phyloP scores from a whole-genome alignment of 2,888 invertebrate species.

The Phania funesta region DNA sequence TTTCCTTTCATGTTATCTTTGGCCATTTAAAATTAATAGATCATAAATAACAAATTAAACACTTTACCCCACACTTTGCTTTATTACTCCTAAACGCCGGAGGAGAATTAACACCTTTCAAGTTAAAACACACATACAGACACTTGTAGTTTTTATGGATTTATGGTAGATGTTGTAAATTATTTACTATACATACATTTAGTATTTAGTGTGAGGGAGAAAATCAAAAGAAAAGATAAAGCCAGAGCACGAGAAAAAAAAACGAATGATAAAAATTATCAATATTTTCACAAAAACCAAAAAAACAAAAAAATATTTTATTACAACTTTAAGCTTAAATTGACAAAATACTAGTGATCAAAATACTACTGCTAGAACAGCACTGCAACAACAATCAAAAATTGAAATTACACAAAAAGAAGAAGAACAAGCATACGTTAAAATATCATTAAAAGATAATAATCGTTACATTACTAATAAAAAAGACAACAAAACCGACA shows the following conservation, averaged over 20 bases:
- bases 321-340: conserved; percentile 51
- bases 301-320: conserved; percentile 43
- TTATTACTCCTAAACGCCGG: conserved; percentile 57
- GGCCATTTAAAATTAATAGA: conserved; percentile 75
- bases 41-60: conserved; percentile 76
- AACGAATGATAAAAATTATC: conserved; percentile 54
- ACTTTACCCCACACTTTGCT: conserved; percentile 72
- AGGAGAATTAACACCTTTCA: conserved; percentile 61
- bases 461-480: conserved; percentile 77
- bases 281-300: conserved; percentile 34
- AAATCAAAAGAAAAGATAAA: conserved; percentile 3
- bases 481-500: conserved; percentile 32
- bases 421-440: neutral
- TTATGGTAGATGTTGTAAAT: conserved; percentile 54
- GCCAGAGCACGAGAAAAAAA: conserved; percentile 36
- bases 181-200: conserved; percentile 30
- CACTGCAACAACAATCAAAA: neutral
- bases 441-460: conserved; percentile 76
- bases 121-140: neutral
- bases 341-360: conserved; percentile 53
- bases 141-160: conserved; percentile 56
- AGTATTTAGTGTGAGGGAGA: conserved; percentile 20
- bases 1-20: conserved; percentile 28
- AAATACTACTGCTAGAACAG: conserved; percentile 33
- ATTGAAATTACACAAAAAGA: neutral